Evolutionary conservation across 2,888 invertebrate genomes (phyloP).

Genomic region (Nomada ruficornis): DNA sequence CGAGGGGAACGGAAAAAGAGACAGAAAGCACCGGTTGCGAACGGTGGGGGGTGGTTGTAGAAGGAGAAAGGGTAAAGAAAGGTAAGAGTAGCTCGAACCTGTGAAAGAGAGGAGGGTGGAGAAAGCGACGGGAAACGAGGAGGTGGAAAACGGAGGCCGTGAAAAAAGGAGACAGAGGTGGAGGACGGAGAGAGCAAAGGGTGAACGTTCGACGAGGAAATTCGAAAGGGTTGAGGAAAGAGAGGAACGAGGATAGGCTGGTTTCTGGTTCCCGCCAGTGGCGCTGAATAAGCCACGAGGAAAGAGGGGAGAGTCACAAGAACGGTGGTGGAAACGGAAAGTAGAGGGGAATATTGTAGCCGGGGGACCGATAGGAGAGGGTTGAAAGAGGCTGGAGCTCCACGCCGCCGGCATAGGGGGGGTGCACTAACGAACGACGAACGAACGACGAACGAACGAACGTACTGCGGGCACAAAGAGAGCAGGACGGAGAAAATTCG

Average conservation of each 20-base stretch:
- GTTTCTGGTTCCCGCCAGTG: constrained; percentile 66
- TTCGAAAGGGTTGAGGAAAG: constrained; percentile 23
- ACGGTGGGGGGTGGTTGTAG: neutral
- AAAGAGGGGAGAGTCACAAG: constrained; percentile 46
- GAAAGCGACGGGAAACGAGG: constrained; percentile 29
- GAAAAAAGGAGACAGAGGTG: constrained; percentile 47
- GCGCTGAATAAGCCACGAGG: constrained; percentile 54
- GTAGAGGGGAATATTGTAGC: constrained; percentile 55
- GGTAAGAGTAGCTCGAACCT: constrained; percentile 3
- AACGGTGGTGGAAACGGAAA: constrained; percentile 64
- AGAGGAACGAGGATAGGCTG: constrained; percentile 40
- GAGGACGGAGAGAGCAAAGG: constrained; percentile 10
- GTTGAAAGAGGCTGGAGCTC: constrained; percentile 60
- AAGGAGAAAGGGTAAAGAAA: neutral
- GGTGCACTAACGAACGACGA: constrained; percentile 66
- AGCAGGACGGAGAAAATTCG: constrained; percentile 83
- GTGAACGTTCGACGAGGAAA: constrained; percentile 19
- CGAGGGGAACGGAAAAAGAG: constrained; percentile 30
- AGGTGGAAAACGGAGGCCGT: constrained; percentile 51
- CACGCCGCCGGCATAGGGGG: constrained; percentile 56
- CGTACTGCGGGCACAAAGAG: constrained; percentile 79
- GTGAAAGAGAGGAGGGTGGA: constrained; percentile 27
- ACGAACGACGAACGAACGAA: constrained; percentile 76
- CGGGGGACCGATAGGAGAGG: constrained; percentile 51
- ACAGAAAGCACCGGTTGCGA: neutral